phyloP scores from a whole-genome alignment of 2,888 invertebrate species.

The Chloromyia formosa region DNA sequence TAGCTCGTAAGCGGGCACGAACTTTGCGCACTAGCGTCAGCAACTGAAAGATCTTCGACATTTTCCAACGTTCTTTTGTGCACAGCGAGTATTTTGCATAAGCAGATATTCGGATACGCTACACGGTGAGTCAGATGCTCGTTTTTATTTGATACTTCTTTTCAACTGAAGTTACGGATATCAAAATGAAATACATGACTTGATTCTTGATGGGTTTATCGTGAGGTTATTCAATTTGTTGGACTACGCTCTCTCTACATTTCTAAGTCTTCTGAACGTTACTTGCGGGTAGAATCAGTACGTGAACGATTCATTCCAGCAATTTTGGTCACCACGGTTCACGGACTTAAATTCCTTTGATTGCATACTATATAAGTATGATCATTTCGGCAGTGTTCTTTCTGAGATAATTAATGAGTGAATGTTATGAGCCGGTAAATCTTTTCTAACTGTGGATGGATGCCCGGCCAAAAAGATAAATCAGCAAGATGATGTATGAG shows the following conservation, averaged over 20 bases:
- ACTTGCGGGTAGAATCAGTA: too few species aligned
- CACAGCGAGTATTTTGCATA: slow-evolving; percentile 1
- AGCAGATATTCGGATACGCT: background rate
- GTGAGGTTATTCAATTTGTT: slow-evolving; percentile 20
- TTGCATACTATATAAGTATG: background rate
- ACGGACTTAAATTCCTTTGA: too few species aligned
- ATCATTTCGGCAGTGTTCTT: slow-evolving; percentile 13
- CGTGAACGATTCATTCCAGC: too few species aligned
- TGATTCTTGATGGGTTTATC: slow-evolving; percentile 18
- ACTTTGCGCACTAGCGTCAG: too few species aligned
- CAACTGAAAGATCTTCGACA: too few species aligned
- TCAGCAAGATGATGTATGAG: slow-evolving; percentile 1
- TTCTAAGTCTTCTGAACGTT: too few species aligned
- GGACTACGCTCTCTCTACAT: background rate
- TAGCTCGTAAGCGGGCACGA: too few species aligned
- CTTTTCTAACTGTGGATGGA: slow-evolving; percentile 30
- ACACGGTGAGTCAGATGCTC: background rate
- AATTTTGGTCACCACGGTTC: background rate
- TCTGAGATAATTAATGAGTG: slow-evolving; percentile 30
- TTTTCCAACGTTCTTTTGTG: too few species aligned
- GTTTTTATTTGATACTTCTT: slow-evolving; percentile 6
- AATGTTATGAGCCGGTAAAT: slow-evolving; percentile 38
- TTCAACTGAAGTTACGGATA: background rate
- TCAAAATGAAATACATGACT: slow-evolving; percentile 3
- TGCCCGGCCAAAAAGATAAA: slow-evolving; percentile 26